Evolutionary conservation across 1,140 invertebrate genomes (phyloP).

Genomic region (Papilio aristodemus): DNA sequence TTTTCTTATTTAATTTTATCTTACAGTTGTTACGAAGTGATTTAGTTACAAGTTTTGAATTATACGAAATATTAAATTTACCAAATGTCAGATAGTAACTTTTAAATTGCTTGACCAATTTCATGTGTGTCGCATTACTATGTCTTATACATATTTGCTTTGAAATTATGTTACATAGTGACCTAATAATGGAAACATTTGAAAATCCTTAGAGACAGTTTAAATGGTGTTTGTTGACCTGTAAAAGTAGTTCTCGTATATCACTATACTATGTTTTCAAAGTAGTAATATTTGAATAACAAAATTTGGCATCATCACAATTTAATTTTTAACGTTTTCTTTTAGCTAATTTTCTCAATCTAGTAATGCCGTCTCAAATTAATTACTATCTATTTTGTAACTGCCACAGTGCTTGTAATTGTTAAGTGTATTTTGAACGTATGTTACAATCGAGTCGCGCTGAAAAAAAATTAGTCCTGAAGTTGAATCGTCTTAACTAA

Average conservation of each 20-base stretch:
- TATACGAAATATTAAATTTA: not conserved
- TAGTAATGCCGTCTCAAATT: constrained; percentile 1
- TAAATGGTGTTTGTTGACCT: no score
- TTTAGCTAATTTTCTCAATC: not conserved
- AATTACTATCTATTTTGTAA: not conserved
- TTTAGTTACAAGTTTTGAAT: not conserved
- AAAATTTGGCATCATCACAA: not conserved
- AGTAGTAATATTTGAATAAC: no score
- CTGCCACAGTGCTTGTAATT: constrained; percentile 18
- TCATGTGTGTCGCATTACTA: not conserved
- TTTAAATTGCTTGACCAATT: not conserved
- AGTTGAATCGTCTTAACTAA: not conserved
- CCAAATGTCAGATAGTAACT: not conserved
- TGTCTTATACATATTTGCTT: not conserved
- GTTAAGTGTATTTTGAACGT: not conserved
- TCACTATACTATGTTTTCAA: no score
- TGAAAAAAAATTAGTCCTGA: not conserved
- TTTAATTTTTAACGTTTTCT: not conserved
- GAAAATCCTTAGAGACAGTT: no score
- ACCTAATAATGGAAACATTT: no score
- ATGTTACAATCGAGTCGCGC: not conserved
- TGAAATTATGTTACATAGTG: not conserved
- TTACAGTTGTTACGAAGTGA: not conserved
- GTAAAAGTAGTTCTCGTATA: no score
- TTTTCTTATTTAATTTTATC: constrained; percentile 6